A percentile compares a stretch with the other conserved stretches of the same genome.
phyloP scores from a whole-genome alignment of 2,797 vertebrate species.

The Ciconia nigra region DNA sequence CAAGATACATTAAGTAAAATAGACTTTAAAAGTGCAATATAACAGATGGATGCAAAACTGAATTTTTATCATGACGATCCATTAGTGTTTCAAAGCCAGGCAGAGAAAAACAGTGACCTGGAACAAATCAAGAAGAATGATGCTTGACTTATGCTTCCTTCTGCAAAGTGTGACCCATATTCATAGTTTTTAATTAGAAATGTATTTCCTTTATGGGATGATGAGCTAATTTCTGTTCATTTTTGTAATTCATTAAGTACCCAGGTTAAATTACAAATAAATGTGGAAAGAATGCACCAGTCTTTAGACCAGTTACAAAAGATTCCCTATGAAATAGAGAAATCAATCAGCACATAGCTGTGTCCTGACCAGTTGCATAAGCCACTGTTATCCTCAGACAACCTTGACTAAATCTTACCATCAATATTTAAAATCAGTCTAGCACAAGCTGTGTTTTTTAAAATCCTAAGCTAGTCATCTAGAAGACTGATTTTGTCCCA shows the following conservation, averaged over 20 bases:
- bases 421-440: slow-evolving; percentile 52
- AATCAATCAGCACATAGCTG: background rate
- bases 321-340: background rate
- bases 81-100: slow-evolving; percentile 47
- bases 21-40: slow-evolving; percentile 46
- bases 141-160: slow-evolving; percentile 57
- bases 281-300: background rate
- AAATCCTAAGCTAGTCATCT: background rate
- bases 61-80: slow-evolving; percentile 58
- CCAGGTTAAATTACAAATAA: slow-evolving; percentile 30
- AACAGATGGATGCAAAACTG: slow-evolving; percentile 56
- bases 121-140: slow-evolving; percentile 70
- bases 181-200: slow-evolving; percentile 65
- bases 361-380: slow-evolving; percentile 11
- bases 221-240: slow-evolving; percentile 39
- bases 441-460: background rate
- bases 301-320: background rate
- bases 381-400: slow-evolving; percentile 26
- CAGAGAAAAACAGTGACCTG: slow-evolving; percentile 63
- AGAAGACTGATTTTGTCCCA: background rate
- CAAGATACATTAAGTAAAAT: slow-evolving; percentile 33
- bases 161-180: slow-evolving; percentile 47
- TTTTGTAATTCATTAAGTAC: slow-evolving; percentile 51
- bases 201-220: slow-evolving; percentile 44
- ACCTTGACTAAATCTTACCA: slow-evolving; percentile 42